Conservation (phyloP, 1,140 invertebrate species). For the Leptinotarsa defecta region DNA sequence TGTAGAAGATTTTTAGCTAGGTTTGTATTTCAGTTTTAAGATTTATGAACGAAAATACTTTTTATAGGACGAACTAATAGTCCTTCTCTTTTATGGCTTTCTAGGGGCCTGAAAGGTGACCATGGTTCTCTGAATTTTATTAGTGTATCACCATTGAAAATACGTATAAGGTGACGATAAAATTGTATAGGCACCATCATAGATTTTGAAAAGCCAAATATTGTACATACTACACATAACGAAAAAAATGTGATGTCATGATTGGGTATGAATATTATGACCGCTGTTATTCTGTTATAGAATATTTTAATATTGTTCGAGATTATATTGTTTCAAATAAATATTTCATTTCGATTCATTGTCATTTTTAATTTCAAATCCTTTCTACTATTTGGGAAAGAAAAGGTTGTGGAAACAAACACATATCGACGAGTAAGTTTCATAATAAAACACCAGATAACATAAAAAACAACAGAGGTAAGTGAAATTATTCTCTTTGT, state of each 20-base stretch:
- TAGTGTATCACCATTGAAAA: not conserved
- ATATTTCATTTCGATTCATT: constrained; percentile 3
- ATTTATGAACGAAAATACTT: not conserved
- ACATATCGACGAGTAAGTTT: no score
- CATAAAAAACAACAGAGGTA: no score
- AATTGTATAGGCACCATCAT: not conserved
- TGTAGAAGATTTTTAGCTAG: not conserved
- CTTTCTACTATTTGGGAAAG: no score
- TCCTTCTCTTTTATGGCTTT: no score
- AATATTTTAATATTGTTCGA: constrained; percentile 19
- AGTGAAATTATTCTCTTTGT: no score
- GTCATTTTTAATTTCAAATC: not conserved
- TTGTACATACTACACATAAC: not conserved
- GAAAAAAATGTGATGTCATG: constrained; percentile 10
- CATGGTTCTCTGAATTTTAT: no score
- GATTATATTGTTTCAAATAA: constrained; percentile 20
- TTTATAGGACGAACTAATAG: no score
- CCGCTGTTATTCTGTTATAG: constrained; percentile 12
- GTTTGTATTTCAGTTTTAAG: constrained; percentile 2
- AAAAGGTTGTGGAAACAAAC: no score
- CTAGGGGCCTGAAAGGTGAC: no score
- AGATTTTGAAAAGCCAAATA: constrained; percentile 17
- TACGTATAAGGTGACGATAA: not conserved
- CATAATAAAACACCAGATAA: no score
- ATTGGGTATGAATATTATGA: constrained; percentile 16